Evolutionary conservation across 2,888 invertebrate genomes (phyloP).

Genomic region (Exephanes ischioxanthus): DNA sequence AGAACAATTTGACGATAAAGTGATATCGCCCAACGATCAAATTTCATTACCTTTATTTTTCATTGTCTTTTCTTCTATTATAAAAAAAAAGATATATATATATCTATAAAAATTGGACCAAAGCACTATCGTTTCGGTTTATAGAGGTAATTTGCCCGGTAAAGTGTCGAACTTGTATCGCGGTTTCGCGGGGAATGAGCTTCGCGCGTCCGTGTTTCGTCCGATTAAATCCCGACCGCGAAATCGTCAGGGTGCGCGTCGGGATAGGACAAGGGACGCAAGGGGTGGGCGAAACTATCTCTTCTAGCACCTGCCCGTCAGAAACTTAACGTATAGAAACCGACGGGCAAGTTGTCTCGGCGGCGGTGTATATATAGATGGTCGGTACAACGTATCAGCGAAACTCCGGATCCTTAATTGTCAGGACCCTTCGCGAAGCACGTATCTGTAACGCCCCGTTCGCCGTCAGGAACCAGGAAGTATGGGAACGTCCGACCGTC

Average conservation of each 20-base stretch:
- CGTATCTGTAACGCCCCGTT: conserved; percentile 36
- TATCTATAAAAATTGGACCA: neutral
- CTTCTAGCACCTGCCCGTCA: conserved; percentile 52
- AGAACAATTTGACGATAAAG: neutral
- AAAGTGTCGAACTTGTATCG: neutral
- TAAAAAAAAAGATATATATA: too few species aligned
- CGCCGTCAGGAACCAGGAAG: conserved; percentile 29
- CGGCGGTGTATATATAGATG: neutral
- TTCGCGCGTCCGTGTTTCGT: conserved; percentile 6
- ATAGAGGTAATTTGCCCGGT: neutral
- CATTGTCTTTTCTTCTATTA: too few species aligned
- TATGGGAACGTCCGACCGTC: conserved; percentile 47
- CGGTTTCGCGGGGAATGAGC: neutral
- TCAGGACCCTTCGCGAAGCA: conserved; percentile 50
- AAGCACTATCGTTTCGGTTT: neutral
- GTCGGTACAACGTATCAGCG: conserved; percentile 42
- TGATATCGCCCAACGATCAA: neutral
- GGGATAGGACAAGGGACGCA: neutral
- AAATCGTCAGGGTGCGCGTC: neutral
- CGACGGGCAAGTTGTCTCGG: conserved; percentile 38
- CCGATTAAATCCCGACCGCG: conserved; percentile 27
- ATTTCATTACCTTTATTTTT: neutral
- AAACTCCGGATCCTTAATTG: conserved; percentile 58
- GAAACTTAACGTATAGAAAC: conserved; percentile 43
- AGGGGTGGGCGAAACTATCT: conserved; percentile 42